Base-by-base conservation (phyloP, 2,888 invertebrate genomes). In the Drosophila trichaetosa region DNA sequence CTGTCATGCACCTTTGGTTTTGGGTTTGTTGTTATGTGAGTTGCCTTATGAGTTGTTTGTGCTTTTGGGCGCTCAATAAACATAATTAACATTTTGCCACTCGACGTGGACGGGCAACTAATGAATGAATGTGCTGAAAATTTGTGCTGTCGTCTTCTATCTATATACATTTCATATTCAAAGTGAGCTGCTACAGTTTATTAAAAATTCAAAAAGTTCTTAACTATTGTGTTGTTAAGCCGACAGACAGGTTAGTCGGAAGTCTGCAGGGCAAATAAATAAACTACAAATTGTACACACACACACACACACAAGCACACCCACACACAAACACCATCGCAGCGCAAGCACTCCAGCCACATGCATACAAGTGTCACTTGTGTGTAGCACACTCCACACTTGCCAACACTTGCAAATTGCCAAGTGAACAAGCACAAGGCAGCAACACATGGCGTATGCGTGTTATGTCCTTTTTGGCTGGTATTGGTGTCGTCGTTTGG, bases 31-130 rank as follows among this genome's bases (percentile, higher is more conserved):
- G 57, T 42, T 61, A 36, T 70, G 49, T 21, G 24, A 49, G 60
- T 49, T 42, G 54, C n/a, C 59, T 59, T 59, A 34, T 60, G 59
- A 69, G 79, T 87, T 79, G 71, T 82, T 84, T 80, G 76, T 57
- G 54, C 59, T 73, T 51, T 61, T 71, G 73, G 73, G 78, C 48
- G 75, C 87, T 87, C 78, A 87, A 87, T 86, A 87, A 86, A 86
- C 87, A 86, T 87, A 86, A 89, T 86, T 89, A 86, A 75, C 89
- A 86, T 89, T 89, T 84, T 79, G 82, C 61, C 89, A 89, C 88
- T 85, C 73, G 77, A 87, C 84, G 82, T 80, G 87, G 82, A 73
- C 56, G 65, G 59, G 64, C 51, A 66, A 73, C 87, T 85, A 85
- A 85, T 85, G 89, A 85, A 88, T 88, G 89, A 88, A 71, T 83